A percentile compares a stretch with the other conserved stretches of the same genome.
phyloP scores from a whole-genome alignment of 2,113 vertebrate species.

The Odocoileus virginianus region DNA sequence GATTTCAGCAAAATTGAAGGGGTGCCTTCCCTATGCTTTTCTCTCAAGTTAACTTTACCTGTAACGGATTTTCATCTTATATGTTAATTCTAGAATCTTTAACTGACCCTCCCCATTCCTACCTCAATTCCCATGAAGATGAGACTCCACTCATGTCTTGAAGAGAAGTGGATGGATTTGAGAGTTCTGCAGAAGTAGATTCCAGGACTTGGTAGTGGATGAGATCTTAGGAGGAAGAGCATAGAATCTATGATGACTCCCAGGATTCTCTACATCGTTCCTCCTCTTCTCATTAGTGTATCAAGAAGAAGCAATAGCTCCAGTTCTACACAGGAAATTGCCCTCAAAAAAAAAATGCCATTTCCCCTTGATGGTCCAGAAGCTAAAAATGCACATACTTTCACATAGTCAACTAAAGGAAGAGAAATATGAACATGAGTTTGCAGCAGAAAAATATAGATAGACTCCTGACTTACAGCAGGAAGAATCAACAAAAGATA shows the following conservation, averaged over 20 bases:
- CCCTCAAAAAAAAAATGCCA: background rate
- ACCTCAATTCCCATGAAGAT: background rate
- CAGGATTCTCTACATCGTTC: background rate
- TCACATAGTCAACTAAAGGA: background rate
- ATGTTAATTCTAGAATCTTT: background rate
- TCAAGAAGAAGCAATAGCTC: background rate
- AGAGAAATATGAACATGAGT: background rate
- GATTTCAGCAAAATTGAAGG: background rate
- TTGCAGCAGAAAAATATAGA: background rate
- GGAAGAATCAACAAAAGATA: background rate
- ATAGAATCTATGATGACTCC: background rate
- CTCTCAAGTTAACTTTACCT: background rate
- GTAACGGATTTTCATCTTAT: background rate
- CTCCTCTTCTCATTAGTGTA: background rate
- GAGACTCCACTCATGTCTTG: background rate
- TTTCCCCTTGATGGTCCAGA: background rate
- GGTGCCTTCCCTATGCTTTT: background rate
- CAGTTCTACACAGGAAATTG: background rate
- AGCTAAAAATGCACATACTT: background rate
- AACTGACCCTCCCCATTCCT: background rate
- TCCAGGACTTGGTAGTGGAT: background rate
- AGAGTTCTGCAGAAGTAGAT: background rate
- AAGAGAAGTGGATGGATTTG: background rate
- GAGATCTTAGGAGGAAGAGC: background rate
- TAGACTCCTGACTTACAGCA: background rate